Percentiles rank a stretch among this genome's conserved stretches.
These are phyloP conservation scores for Tiliacea aurago DNA, from an alignment of 2,888 invertebrate genomes.

Conservation along the genomic window DNA sequence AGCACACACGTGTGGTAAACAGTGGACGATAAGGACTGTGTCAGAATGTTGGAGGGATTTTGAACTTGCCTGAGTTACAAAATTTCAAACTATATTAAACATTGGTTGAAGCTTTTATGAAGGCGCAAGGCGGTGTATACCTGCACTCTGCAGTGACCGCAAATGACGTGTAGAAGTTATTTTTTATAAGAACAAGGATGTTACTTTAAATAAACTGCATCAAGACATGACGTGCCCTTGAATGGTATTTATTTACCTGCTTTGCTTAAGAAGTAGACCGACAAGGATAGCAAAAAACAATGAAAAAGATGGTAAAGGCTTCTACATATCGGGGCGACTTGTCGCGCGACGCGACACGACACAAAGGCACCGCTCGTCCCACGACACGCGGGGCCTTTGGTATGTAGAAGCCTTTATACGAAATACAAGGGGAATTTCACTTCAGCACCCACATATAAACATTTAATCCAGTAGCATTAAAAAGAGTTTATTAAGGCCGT, in stretches of 20 bases:
- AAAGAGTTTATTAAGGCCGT: slow-evolving; percentile 4
- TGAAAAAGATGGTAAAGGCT: no score
- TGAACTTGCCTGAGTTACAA: not conserved
- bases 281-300: not conserved
- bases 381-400: no score
- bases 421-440: not conserved
- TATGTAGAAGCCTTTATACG: no score
- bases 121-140: not conserved
- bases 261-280: not conserved
- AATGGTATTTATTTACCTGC: not conserved
- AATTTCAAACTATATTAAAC: not conserved
- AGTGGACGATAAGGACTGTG: slow-evolving; percentile 43
- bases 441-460: not conserved
- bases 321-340: no score
- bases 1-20: slow-evolving; percentile 50
- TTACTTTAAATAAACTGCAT: slow-evolving; percentile 19
- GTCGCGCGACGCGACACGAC: no score
- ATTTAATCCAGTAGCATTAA: slow-evolving; percentile 20
- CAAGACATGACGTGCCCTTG: slow-evolving; percentile 5
- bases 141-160: slow-evolving; percentile 8
- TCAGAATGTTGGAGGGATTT: slow-evolving; percentile 18
- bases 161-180: slow-evolving; percentile 13
- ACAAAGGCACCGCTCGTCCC: no score
- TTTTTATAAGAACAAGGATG: slow-evolving; percentile 17
- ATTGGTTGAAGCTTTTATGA: slow-evolving; percentile 1